phyloP scores from a whole-genome alignment of 2,797 vertebrate species.

The Sebastes flavidus region DNA sequence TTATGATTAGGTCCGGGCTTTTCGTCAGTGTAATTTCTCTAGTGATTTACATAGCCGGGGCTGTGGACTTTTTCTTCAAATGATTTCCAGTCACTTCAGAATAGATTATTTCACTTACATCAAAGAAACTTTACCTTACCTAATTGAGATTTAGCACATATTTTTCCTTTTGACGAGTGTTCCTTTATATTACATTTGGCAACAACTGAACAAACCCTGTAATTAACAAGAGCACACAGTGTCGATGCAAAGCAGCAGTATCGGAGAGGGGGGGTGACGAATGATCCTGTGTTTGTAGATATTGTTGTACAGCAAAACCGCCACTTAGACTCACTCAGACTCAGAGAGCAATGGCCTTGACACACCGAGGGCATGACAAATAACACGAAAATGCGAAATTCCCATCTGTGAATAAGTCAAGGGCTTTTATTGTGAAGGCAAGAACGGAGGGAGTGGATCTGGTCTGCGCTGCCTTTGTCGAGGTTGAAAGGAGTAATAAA shows the following conservation, averaged over 20 bases:
- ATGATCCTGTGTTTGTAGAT: neutral
- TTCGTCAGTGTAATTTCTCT: constrained; percentile 65
- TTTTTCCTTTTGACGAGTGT: neutral
- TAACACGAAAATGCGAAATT: neutral
- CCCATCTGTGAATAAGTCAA: neutral
- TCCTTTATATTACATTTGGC: neutral
- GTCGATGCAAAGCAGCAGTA: neutral
- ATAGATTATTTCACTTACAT: constrained; percentile 10
- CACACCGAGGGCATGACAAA: neutral
- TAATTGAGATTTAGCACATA: neutral
- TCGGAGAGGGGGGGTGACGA: neutral
- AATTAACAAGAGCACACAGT: neutral
- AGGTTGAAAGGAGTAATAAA: neutral
- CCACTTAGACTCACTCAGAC: neutral
- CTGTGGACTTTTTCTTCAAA: constrained; percentile 9
- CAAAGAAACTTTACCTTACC: neutral
- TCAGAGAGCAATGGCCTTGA: neutral
- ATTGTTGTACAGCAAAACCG: neutral
- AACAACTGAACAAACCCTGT: neutral
- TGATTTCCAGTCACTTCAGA: constrained; percentile 33
- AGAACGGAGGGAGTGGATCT: neutral
- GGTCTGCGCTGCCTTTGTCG: neutral
- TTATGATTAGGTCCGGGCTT: constrained; percentile 67
- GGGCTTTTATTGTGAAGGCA: neutral
- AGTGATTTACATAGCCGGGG: constrained; percentile 50